Evolutionary conservation across 2,888 invertebrate genomes (phyloP).

Genomic region (Podabrus alpinus): DNA sequence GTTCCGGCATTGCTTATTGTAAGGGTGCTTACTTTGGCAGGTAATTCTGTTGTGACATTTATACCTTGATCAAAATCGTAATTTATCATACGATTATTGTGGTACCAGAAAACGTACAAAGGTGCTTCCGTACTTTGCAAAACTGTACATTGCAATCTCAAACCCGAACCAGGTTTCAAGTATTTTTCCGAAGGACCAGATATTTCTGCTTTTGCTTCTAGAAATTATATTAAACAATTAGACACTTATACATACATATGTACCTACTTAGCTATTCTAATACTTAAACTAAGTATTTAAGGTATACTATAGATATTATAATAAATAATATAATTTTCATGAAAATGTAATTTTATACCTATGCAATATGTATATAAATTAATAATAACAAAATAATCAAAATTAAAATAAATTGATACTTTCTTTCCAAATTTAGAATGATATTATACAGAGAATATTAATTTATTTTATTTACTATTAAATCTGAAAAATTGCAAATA

Average conservation of each 20-base stretch:
- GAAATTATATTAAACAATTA: constrained; percentile 38
- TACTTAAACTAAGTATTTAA: no score
- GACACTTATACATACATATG: not conserved
- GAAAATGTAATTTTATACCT: no score
- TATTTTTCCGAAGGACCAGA: constrained; percentile 85
- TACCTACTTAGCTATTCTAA: no score
- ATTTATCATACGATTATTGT: constrained; percentile 91
- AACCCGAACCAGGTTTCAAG: constrained; percentile 82
- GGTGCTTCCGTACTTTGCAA: constrained; percentile 84
- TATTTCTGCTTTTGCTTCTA: constrained; percentile 87
- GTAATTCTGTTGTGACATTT: constrained; percentile 81
- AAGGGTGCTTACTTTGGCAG: constrained; percentile 71
- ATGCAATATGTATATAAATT: no score
- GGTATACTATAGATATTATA: no score
- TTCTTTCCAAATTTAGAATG: not conserved
- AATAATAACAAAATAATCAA: not conserved
- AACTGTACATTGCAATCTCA: constrained; percentile 80
- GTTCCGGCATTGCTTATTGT: constrained; percentile 63
- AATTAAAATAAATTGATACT: not conserved
- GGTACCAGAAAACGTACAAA: constrained; percentile 85
- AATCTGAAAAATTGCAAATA: not conserved
- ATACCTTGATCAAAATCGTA: constrained; percentile 85
- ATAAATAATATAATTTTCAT: no score
- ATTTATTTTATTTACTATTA: not conserved
- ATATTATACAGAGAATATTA: no score